These are phyloP conservation scores for Tenthredo distinguenda DNA, from an alignment of 2,888 invertebrate species.

Conservation along the genomic window DNA sequence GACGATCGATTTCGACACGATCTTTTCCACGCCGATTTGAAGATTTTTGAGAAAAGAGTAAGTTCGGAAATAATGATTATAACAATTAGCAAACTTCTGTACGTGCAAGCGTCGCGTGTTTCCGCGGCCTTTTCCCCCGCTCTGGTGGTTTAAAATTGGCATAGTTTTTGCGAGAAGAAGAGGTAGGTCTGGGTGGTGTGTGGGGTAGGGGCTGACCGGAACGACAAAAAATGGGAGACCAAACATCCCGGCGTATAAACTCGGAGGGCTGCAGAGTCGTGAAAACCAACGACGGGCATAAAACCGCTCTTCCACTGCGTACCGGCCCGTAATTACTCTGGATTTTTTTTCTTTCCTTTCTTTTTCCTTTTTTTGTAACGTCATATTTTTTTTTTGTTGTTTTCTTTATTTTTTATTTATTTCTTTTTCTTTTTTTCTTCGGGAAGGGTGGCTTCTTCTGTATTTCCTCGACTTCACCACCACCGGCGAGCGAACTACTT, in stretches of 20 bases:
- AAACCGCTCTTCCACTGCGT: constrained; percentile 49
- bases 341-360: background rate
- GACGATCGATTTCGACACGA: too few relatives aligned
- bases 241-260: constrained; percentile 47
- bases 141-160: constrained; percentile 53
- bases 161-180: constrained; percentile 36
- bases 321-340: constrained; percentile 41
- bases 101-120: background rate
- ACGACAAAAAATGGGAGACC: constrained; percentile 48
- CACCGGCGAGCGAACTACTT: background rate
- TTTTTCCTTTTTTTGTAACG: background rate
- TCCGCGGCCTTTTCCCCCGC: background rate
- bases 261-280: constrained; percentile 54
- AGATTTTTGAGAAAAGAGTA: too few relatives aligned
- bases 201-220: constrained; percentile 24
- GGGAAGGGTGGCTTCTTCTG: background rate
- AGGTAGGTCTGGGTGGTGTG: background rate
- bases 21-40: too few relatives aligned
- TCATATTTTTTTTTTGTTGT: background rate
- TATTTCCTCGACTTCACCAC: background rate
- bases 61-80: background rate
- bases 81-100: background rate
- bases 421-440: background rate
- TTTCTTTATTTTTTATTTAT: background rate
- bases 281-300: constrained; percentile 58